Conservation (phyloP, 2,888 invertebrate genomes). For the Dynastes tityus region DNA sequence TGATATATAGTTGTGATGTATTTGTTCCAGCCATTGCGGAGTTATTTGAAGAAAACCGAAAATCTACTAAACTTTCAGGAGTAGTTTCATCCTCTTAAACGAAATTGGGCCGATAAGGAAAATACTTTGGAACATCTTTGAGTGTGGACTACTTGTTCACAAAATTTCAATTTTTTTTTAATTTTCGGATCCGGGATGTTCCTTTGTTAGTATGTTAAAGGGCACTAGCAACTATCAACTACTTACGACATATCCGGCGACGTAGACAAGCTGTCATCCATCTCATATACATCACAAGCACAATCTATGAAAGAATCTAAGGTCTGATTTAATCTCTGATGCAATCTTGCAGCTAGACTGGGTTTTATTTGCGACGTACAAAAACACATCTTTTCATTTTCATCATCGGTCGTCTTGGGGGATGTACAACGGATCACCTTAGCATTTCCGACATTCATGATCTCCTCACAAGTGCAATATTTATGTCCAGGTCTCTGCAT, state of each 20-base stretch:
- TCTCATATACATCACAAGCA: conserved; percentile 29
- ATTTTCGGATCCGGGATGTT: too few relatives aligned
- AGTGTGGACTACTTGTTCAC: too few relatives aligned
- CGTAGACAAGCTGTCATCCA: conserved; percentile 1
- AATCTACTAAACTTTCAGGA: too few relatives aligned
- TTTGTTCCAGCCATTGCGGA: too few relatives aligned
- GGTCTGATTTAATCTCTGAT: conserved; percentile 53
- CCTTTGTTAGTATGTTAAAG: too few relatives aligned
- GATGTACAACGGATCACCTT: conserved; percentile 49
- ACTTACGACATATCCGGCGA: conserved; percentile 35
- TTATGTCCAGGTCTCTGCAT: conserved; percentile 39
- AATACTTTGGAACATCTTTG: too few relatives aligned
- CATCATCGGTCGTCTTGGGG: conserved; percentile 19
- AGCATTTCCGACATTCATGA: conserved; percentile 25
- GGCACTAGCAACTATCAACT: too few relatives aligned
- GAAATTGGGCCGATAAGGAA: too few relatives aligned
- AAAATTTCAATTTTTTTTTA: too few relatives aligned
- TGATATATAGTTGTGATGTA: too few relatives aligned
- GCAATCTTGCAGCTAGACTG: conserved; percentile 56
- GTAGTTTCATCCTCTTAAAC: too few relatives aligned
- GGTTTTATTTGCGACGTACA: conserved; percentile 46
- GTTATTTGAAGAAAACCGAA: too few relatives aligned
- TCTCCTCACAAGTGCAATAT: conserved; percentile 47
- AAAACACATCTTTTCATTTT: conserved; percentile 31
- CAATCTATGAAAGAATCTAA: conserved; percentile 49